phyloP scores from a whole-genome alignment of 2,797 vertebrate species.

The Antennarius maculatus region DNA sequence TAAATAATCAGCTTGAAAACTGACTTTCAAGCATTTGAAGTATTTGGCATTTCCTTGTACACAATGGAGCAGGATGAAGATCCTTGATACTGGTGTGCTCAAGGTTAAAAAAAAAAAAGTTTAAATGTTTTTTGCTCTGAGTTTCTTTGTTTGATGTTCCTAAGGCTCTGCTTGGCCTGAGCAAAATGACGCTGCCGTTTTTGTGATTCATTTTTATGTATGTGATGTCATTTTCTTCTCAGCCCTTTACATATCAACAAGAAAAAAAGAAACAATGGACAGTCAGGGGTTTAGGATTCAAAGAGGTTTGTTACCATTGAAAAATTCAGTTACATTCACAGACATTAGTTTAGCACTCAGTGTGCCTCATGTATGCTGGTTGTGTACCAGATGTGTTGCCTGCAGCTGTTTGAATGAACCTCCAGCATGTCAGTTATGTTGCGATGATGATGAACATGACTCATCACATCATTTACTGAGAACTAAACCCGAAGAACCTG shows the following conservation, averaged over 20 bases:
- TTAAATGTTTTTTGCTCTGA: conserved; percentile 26
- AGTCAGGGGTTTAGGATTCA: conserved; percentile 45
- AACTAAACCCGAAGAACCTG: conserved; percentile 75
- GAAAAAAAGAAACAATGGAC: conserved; percentile 33
- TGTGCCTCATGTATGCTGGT: conserved; percentile 58
- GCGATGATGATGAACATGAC: conserved; percentile 63
- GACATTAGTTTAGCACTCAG: conserved; percentile 37
- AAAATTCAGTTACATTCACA: conserved; percentile 28
- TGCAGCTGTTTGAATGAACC: conserved; percentile 73
- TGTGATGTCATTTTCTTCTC: conserved; percentile 37
- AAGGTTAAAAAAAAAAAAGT: conserved; percentile 1
- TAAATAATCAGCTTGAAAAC: conserved; percentile 21
- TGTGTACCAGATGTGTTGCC: conserved; percentile 59
- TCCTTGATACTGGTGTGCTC: conserved; percentile 36
- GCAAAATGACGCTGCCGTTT: conserved; percentile 42
- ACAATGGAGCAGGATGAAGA: conserved; percentile 26
- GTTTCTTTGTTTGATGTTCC: conserved; percentile 39
- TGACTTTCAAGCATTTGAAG: conserved; percentile 28
- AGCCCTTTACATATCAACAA: conserved; percentile 53
- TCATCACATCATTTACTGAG: conserved; percentile 67
- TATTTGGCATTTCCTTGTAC: conserved; percentile 31
- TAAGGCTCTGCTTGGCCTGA: conserved; percentile 42
- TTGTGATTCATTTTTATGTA: conserved; percentile 41
- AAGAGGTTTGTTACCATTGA: conserved; percentile 12
- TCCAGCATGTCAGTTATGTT: conserved; percentile 72